A percentile compares a stretch with the other conserved stretches of the same genome.
phyloP scores from a whole-genome alignment of 2,113 vertebrate genomes.

The Ellobius talpinus region DNA sequence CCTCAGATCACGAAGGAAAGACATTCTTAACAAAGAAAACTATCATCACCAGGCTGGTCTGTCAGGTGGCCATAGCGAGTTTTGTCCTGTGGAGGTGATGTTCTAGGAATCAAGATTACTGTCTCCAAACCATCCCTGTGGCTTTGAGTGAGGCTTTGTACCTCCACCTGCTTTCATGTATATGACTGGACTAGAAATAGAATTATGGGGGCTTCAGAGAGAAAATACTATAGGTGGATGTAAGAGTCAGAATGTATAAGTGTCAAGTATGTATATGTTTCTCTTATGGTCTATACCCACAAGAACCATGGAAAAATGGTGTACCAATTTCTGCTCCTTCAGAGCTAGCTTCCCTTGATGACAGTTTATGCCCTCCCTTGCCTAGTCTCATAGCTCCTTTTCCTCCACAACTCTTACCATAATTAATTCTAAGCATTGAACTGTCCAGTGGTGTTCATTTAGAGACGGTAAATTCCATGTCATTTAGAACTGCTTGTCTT shows the following conservation, averaged over 20 bases:
- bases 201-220: neutral
- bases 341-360: slow-evolving; percentile 11
- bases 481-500: neutral
- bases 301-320: neutral
- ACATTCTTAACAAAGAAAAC: neutral
- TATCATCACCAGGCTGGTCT: neutral
- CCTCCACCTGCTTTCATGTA: neutral
- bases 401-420: slow-evolving; percentile 40
- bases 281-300: neutral
- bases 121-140: neutral
- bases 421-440: neutral
- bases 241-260: neutral
- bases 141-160: neutral
- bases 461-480: neutral
- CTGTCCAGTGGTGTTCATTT: slow-evolving; percentile 19
- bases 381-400: slow-evolving; percentile 41
- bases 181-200: slow-evolving; percentile 23
- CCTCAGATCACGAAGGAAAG: neutral
- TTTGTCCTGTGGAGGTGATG: neutral
- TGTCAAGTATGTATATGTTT: slow-evolving; percentile 15
- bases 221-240: neutral
- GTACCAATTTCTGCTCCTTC: slow-evolving; percentile 28
- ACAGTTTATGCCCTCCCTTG: neutral
- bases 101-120: neutral
- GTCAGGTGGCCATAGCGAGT: neutral